Conservation (phyloP, 2,888 invertebrate species). For the Sclerodermus sp. region DNA sequence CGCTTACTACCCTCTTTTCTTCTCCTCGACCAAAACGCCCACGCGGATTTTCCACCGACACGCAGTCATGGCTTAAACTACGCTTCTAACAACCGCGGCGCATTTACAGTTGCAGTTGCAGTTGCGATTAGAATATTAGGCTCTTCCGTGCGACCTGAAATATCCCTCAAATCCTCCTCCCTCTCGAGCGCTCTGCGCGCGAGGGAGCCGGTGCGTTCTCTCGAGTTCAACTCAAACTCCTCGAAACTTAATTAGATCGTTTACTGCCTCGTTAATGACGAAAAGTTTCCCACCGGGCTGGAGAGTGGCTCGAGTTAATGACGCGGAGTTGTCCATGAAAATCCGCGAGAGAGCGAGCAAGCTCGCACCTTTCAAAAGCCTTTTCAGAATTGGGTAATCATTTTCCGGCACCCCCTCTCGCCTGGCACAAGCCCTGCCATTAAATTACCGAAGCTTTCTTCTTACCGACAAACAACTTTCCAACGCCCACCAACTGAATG, state of each 20-base stretch:
- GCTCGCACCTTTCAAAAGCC: too few species aligned
- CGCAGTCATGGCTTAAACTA: conserved; percentile 4
- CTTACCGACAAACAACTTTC: background rate
- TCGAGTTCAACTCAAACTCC: too few species aligned
- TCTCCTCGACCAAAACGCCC: conserved; percentile 13
- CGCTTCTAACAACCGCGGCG: conserved; percentile 8
- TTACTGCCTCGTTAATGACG: conserved; percentile 4
- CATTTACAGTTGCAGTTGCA: conserved; percentile 10
- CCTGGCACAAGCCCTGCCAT: too few species aligned
- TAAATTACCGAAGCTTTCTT: too few species aligned
- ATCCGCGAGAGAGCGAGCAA: background rate
- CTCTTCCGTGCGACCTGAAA: too few species aligned
- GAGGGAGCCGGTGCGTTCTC: too few species aligned
- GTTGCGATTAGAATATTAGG: too few species aligned
- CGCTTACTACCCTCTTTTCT: background rate
- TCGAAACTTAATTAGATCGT: conserved; percentile 5
- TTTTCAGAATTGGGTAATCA: too few species aligned
- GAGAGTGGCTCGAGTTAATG: background rate
- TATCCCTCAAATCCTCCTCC: too few species aligned
- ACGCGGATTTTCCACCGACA: conserved; percentile 4
- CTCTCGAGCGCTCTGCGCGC: too few species aligned
- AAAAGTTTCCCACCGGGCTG: background rate
- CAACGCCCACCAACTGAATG: background rate
- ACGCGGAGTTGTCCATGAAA: background rate
- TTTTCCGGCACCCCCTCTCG: too few species aligned